Evolutionary conservation across 2,113 vertebrate species (phyloP).

Genomic region (Cheilinus undulatus): DNA sequence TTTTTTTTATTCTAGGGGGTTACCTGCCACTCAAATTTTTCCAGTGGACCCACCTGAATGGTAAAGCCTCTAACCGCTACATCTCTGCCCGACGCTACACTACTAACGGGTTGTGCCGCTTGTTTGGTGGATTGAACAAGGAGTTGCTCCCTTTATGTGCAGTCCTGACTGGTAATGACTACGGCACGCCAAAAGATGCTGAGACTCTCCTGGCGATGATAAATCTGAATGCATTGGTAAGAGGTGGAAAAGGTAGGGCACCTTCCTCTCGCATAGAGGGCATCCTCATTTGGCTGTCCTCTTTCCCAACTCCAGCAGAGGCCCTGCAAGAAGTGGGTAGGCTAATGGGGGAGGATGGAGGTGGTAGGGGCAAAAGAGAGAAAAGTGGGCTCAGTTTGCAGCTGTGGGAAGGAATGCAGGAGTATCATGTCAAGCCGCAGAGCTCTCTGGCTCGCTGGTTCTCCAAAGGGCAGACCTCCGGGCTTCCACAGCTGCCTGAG

Average conservation of each 20-base stretch:
- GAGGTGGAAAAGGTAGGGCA: constrained; percentile 62
- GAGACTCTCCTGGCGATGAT: constrained; percentile 80
- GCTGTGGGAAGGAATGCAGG: constrained; percentile 83
- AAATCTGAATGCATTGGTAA: constrained; percentile 33
- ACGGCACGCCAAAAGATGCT: constrained; percentile 71
- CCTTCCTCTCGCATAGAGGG: constrained; percentile 77
- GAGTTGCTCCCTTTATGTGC: constrained; percentile 91
- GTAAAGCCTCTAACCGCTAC: constrained; percentile 75
- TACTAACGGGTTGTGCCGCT: constrained; percentile 80
- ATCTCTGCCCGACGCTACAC: constrained; percentile 87
- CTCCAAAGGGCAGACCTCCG: constrained; percentile 59
- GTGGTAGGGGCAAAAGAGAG: constrained; percentile 62
- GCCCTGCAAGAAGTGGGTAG: constrained; percentile 75
- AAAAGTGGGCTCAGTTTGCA: constrained; percentile 72
- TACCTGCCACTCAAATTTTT: constrained; percentile 89
- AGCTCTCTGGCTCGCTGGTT: constrained; percentile 87
- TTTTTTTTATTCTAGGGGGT: constrained; percentile 75
- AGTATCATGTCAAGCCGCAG: constrained; percentile 83
- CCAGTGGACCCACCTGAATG: constrained; percentile 85
- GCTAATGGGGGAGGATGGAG: constrained; percentile 71
- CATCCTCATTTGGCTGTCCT: constrained; percentile 89
- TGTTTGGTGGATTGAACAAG: constrained; percentile 82
- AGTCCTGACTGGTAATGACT: constrained; percentile 91
- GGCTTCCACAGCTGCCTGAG: constrained; percentile 83
- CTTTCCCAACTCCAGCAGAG: constrained; percentile 77